A percentile compares a stretch with the other conserved stretches of the same genome.
Conservation (phyloP, 2,888 invertebrate genomes). For the Leptopterna dolabrata region DNA sequence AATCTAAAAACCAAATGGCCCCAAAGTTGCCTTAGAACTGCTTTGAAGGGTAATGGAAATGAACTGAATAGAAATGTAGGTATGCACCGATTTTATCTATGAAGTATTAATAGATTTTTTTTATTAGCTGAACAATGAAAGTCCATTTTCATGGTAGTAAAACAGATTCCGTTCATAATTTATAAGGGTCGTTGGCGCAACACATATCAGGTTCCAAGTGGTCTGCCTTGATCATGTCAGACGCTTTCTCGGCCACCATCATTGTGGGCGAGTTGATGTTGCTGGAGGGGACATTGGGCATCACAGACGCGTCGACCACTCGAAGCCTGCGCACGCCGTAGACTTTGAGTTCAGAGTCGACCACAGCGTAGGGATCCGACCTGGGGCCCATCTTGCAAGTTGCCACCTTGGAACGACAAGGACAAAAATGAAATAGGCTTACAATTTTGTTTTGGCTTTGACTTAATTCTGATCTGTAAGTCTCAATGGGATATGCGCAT, state of each 20-base stretch:
- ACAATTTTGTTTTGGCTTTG: too few species aligned
- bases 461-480: too few species aligned
- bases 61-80: too few species aligned
- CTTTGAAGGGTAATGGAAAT: too few species aligned
- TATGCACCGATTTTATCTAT: too few species aligned
- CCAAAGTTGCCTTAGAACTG: too few species aligned
- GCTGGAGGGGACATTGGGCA: not conserved
- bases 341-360: conserved; percentile 5
- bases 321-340: not conserved
- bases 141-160: too few species aligned
- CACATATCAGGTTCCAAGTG: not conserved
- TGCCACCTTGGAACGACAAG: conserved; percentile 2
- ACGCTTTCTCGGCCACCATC: conserved; percentile 34
- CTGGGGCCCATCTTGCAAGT: conserved; percentile 35
- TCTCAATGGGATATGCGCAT: too few species aligned
- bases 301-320: conserved; percentile 39
- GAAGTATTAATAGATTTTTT: too few species aligned
- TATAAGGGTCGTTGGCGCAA: not conserved
- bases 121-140: too few species aligned
- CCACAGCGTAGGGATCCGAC: conserved; percentile 28
- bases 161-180: too few species aligned
- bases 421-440: not conserved
- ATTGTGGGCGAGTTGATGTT: not conserved
- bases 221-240: conserved; percentile 33
- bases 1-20: too few species aligned